A percentile compares a stretch with the other conserved stretches of the same genome.
These are phyloP conservation scores for Neomonachus schauinslandi DNA, from an alignment of 2,113 vertebrate genomes.

Conservation along the genomic window DNA sequence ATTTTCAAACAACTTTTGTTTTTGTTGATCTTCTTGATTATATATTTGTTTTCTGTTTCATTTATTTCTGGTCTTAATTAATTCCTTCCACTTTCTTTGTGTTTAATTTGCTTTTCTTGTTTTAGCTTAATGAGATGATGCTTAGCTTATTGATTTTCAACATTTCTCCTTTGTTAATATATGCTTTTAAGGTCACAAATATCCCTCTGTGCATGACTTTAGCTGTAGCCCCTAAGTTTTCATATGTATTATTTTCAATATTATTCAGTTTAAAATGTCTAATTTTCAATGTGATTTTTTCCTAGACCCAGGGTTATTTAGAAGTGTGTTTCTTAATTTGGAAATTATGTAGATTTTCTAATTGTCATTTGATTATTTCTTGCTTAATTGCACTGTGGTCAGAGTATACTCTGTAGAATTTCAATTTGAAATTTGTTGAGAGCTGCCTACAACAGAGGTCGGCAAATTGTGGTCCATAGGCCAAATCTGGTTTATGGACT, in stretches of 20 bases:
- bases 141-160: background rate
- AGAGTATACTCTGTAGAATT: background rate
- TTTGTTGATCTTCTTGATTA: background rate
- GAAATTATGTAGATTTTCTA: background rate
- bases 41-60: background rate
- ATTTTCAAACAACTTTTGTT: background rate
- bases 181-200: background rate
- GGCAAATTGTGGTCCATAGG: background rate
- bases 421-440: background rate
- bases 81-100: background rate
- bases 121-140: background rate
- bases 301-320: background rate
- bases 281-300: background rate
- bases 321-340: conserved; percentile 5
- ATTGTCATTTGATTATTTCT: conserved; percentile 30
- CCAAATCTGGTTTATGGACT: background rate
- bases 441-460: background rate
- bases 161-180: background rate
- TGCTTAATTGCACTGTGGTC: background rate
- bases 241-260: conserved; percentile 21
- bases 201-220: background rate
- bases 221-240: background rate
- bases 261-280: conserved; percentile 34
- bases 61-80: background rate
- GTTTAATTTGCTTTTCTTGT: background rate